Base-by-base conservation (phyloP, 2,113 vertebrate species). In the Osmerus mordax region DNA sequence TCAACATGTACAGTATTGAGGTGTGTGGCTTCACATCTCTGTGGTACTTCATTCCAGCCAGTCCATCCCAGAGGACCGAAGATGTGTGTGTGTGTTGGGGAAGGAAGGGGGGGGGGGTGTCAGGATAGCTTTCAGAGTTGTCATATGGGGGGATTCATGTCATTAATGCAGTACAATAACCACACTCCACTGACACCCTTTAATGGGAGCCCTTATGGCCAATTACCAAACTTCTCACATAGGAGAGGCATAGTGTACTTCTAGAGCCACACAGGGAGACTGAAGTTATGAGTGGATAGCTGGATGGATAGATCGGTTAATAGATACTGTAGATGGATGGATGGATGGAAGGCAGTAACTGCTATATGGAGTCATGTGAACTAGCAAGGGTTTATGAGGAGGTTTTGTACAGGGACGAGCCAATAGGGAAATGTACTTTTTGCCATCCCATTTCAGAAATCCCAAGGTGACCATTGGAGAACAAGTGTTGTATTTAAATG, bases 171-270 rank as follows among this genome's bases (percentile, higher is more conserved):
- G 73, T 58, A 80, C 54, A 83, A 79, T 73, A 84, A 81, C 79
- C 79, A 84, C 80, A 81, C 86, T 81, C 82, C 80, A 81, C 80
- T 70, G 76, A 75, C 78, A 84, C 69, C 82, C 83, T 76, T 83
- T 88, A 86, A 87, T 80, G 80, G 77, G 85, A 87, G 78, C 78
- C 83, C 86, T 78, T 80, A 80, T 79, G 73, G 69, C 81, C 83
- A 87, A 88, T 86, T 81, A 90, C 65, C 79, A 77, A 60, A 53
- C 23, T 23, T 79, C 78, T 73, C 73, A 82, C 64, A 78, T 71
- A 64, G 74, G 69, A 23, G 74, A 28, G 29, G 25, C 28, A 78
- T 59, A 81, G 70, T 11, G 41, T 47, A 47, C 11, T 32, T 13
- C n/a, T 6, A 28, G n/a, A 41, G 54, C 41, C n/a, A 58, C 18